These are phyloP conservation scores for Drosophila eohydei DNA, from an alignment of 2,888 invertebrate genomes.

Conservation along the genomic window DNA sequence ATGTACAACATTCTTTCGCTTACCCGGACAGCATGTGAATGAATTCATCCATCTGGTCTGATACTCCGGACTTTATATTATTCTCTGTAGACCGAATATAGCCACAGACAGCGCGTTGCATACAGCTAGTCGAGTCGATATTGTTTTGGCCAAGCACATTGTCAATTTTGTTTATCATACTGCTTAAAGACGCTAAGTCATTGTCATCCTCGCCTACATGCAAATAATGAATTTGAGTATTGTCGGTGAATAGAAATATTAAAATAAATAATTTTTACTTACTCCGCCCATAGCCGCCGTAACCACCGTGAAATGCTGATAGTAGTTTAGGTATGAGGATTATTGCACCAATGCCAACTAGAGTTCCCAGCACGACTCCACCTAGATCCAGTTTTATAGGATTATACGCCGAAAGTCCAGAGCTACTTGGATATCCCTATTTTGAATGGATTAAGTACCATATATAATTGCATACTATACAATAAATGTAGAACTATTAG, in stretches of 20 bases:
- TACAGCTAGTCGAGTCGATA: constrained; percentile 90
- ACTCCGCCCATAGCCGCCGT: constrained; percentile 88
- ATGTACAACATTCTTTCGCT: constrained; percentile 67
- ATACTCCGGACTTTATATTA: constrained; percentile 87
- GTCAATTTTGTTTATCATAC: constrained; percentile 88
- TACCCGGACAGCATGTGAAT: constrained; percentile 88
- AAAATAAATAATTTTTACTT: constrained; percentile 22
- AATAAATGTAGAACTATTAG: neutral
- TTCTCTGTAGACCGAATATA: constrained; percentile 90
- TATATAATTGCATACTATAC: neutral
- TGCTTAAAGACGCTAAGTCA: constrained; percentile 87
- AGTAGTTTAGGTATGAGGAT: constrained; percentile 92
- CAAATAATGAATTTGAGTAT: neutral
- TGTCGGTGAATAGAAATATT: neutral
- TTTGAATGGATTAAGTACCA: neutral
- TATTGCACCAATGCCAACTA: constrained; percentile 92
- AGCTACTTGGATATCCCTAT: constrained; percentile 84
- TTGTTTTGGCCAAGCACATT: constrained; percentile 89
- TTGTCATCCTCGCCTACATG: constrained; percentile 87
- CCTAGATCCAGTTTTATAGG: constrained; percentile 93
- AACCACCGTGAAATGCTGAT: constrained; percentile 89
- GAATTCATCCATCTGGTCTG: constrained; percentile 88
- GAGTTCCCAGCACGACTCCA: constrained; percentile 91
- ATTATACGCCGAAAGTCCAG: constrained; percentile 88
- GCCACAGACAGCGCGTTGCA: constrained; percentile 89